These are phyloP conservation scores for Hydractinia symbiolongicarpus DNA, from an alignment of 30 jellyfish, hydroid and myxozoan species.

Conservation along the genomic window DNA sequence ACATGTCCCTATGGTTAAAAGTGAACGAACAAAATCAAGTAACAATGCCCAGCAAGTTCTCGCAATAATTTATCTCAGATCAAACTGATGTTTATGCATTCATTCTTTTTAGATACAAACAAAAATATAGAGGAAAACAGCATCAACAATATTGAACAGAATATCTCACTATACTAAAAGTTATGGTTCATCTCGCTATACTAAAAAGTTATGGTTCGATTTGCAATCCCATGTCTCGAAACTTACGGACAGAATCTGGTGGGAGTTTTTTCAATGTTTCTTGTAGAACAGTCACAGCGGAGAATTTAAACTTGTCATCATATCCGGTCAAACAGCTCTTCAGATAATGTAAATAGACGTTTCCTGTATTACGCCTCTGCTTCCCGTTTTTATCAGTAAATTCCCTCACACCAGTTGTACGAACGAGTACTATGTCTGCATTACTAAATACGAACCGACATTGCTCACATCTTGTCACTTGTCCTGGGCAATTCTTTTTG, in stretches of 20 bases:
- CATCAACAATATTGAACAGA: too few relatives aligned
- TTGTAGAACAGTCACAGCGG: background rate
- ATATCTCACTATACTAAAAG: too few relatives aligned
- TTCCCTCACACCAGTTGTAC: slow-evolving; percentile 37
- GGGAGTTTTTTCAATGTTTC: background rate
- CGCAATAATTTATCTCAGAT: too few relatives aligned
- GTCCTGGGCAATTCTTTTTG: slow-evolving; percentile 38
- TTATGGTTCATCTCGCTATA: too few relatives aligned
- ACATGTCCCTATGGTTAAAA: too few relatives aligned
- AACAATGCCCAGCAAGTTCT: too few relatives aligned
- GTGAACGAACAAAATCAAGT: too few relatives aligned
- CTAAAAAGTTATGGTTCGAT: too few relatives aligned
- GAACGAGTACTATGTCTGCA: slow-evolving; percentile 26
- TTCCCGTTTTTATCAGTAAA: slow-evolving; percentile 36
- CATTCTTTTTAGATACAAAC: too few relatives aligned
- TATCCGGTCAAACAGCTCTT: background rate
- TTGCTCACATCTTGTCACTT: slow-evolving; percentile 34
- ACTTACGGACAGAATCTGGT: background rate
- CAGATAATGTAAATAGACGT: background rate
- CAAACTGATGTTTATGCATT: too few relatives aligned
- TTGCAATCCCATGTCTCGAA: background rate
- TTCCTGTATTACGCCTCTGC: slow-evolving; percentile 10
- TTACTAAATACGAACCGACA: slow-evolving; percentile 28
- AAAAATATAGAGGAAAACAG: too few relatives aligned
- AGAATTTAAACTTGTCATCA: background rate